Percentiles rank a stretch among this genome's conserved stretches.
phyloP scores from a whole-genome alignment of 2,888 invertebrate species.

The Chydorus sphaericus region DNA sequence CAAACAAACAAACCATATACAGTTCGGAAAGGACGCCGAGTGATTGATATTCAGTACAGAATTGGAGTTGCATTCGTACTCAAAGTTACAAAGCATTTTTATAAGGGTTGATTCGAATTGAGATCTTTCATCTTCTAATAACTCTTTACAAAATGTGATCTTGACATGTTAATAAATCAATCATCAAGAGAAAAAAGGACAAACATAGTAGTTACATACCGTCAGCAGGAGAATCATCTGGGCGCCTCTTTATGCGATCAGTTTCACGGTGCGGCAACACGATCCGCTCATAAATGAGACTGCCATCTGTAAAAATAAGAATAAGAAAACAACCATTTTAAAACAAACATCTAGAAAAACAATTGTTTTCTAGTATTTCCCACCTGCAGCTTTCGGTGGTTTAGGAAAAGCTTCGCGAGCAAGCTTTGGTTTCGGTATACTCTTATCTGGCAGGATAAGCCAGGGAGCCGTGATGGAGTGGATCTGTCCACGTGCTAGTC shows the following conservation, averaged over 20 bases:
- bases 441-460: constrained; percentile 56
- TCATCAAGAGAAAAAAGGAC: background rate
- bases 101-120: too few species aligned
- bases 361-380: constrained; percentile 9
- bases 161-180: background rate
- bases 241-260: background rate
- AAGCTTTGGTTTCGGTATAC: constrained; percentile 57
- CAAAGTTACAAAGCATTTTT: too few species aligned
- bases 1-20: background rate
- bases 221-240: background rate
- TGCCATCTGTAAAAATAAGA: constrained; percentile 43
- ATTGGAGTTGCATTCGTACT: too few species aligned
- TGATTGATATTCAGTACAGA: too few species aligned
- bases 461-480: constrained; percentile 44
- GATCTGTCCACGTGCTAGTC: constrained; percentile 42
- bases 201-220: background rate
- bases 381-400: constrained; percentile 75
- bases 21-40: too few species aligned
- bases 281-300: constrained; percentile 62
- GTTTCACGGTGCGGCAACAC: background rate
- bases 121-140: too few species aligned
- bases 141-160: too few species aligned
- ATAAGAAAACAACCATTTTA: background rate
- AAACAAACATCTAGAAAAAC: background rate
- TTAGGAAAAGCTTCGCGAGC: constrained; percentile 72